Evolutionary conservation across 2,888 invertebrate genomes (phyloP).

Genomic region (Dorcus parallelipipedus): DNA sequence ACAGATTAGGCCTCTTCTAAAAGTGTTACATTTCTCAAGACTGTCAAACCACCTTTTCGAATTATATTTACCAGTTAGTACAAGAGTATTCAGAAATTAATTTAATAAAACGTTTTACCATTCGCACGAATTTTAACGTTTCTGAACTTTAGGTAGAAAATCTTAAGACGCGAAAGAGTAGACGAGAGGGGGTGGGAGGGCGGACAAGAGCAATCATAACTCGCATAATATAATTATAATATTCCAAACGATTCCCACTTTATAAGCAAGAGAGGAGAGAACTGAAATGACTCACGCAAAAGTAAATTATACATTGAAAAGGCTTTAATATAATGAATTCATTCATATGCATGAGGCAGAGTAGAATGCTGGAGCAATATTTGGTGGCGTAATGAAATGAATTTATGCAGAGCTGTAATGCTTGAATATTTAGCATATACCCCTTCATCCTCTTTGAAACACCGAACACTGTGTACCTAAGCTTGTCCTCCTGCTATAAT

Average conservation of each 20-base stretch:
- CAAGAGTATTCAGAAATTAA: too few species aligned
- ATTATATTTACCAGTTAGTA: too few species aligned
- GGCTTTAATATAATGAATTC: slow-evolving; percentile 65
- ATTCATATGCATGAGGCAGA: slow-evolving; percentile 62
- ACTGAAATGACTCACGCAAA: slow-evolving; percentile 63
- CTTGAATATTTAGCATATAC: slow-evolving; percentile 60
- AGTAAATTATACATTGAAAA: slow-evolving; percentile 66
- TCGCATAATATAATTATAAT: slow-evolving; percentile 45
- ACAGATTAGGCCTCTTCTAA: too few species aligned
- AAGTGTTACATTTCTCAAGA: too few species aligned
- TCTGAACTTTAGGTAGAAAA: too few species aligned
- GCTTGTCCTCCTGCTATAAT: slow-evolving; percentile 44
- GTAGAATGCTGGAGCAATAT: slow-evolving; percentile 57
- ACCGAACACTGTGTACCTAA: slow-evolving; percentile 44
- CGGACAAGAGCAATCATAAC: slow-evolving; percentile 34
- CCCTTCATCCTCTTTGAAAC: slow-evolving; percentile 60
- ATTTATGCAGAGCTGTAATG: slow-evolving; percentile 65
- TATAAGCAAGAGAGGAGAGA: slow-evolving; percentile 44
- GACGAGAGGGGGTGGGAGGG: slow-evolving; percentile 6
- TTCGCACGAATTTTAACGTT: too few species aligned
- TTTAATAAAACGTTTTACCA: too few species aligned
- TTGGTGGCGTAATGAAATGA: slow-evolving; percentile 64
- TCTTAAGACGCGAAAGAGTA: too few species aligned
- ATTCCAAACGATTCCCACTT: slow-evolving; percentile 46
- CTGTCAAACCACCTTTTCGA: too few species aligned